Conservation (phyloP, 2,797 vertebrate species). For the Sarcophilus harrisii region DNA sequence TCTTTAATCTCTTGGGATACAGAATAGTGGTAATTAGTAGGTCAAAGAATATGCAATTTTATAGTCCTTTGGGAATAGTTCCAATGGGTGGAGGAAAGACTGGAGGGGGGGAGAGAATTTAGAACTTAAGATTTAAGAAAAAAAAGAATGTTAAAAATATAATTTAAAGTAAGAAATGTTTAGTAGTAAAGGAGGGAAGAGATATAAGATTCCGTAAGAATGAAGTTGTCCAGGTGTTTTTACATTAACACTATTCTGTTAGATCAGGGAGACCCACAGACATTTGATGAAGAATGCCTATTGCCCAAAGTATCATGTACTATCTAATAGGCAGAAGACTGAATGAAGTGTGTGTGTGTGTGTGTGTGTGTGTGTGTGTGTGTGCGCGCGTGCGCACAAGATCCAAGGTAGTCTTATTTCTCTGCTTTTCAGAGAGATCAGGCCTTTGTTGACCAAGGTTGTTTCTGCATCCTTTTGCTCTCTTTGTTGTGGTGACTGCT, state of each 20-base stretch:
- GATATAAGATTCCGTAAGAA: background rate
- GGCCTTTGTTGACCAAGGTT: background rate
- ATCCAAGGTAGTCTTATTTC: too few relatives aligned
- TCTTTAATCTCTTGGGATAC: too few relatives aligned
- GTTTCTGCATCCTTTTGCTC: background rate
- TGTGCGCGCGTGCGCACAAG: too few relatives aligned
- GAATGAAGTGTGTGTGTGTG: too few relatives aligned
- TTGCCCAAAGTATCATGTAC: too few relatives aligned
- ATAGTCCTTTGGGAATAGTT: background rate
- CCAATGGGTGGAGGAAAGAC: background rate
- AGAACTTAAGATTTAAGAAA: background rate
- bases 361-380: too few relatives aligned
- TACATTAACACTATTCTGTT: background rate
- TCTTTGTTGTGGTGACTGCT: background rate
- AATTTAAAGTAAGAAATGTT: background rate
- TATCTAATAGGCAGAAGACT: too few relatives aligned
- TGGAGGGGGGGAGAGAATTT: background rate
- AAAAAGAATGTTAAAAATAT: background rate
- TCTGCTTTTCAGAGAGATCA: too few relatives aligned
- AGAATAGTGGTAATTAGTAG: too few relatives aligned
- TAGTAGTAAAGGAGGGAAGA: background rate
- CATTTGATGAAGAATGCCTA: background rate
- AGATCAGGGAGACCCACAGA: background rate
- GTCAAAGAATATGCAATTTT: too few relatives aligned
- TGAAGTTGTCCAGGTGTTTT: background rate